These are phyloP conservation scores for Aplodontia rufa DNA, from an alignment of 2,113 vertebrate species.

Conservation along the genomic window DNA sequence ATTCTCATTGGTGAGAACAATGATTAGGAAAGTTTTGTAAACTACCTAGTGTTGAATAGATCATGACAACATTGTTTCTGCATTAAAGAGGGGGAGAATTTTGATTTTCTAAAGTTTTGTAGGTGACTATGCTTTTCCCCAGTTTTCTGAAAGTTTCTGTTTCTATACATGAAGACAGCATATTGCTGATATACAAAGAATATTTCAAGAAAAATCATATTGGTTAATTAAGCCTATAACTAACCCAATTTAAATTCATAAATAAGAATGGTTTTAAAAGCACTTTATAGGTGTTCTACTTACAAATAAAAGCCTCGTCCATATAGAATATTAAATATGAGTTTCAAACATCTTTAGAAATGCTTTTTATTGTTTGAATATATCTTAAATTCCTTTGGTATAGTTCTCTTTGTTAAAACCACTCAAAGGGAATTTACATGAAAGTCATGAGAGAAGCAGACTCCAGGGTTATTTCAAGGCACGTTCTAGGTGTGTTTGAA, in stretches of 20 bases:
- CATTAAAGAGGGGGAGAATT: slow-evolving; percentile 75
- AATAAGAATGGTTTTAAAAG: slow-evolving; percentile 59
- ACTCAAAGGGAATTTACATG: slow-evolving; percentile 52
- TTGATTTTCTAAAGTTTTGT: slow-evolving; percentile 82
- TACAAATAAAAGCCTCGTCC: slow-evolving; percentile 41
- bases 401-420: slow-evolving; percentile 67
- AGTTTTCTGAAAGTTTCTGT: slow-evolving; percentile 60
- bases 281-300: slow-evolving; percentile 55
- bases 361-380: slow-evolving; percentile 59
- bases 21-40: slow-evolving; percentile 71
- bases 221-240: slow-evolving; percentile 61
- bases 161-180: slow-evolving; percentile 42
- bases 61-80: slow-evolving; percentile 67
- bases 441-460: slow-evolving; percentile 58
- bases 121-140: slow-evolving; percentile 61
- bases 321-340: slow-evolving; percentile 53
- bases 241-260: slow-evolving; percentile 51
- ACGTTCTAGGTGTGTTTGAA: slow-evolving; percentile 58
- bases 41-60: slow-evolving; percentile 57
- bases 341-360: slow-evolving; percentile 65
- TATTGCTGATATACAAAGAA: slow-evolving; percentile 57
- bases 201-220: slow-evolving; percentile 75
- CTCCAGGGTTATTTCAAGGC: slow-evolving; percentile 42
- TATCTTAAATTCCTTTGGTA: slow-evolving; percentile 45
- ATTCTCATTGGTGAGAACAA: slow-evolving; percentile 63